Evolutionary conservation across 2,113 vertebrate species (phyloP), one percentile per base, ranked within the genome.

Genomic region (Mus pahari): DNA sequence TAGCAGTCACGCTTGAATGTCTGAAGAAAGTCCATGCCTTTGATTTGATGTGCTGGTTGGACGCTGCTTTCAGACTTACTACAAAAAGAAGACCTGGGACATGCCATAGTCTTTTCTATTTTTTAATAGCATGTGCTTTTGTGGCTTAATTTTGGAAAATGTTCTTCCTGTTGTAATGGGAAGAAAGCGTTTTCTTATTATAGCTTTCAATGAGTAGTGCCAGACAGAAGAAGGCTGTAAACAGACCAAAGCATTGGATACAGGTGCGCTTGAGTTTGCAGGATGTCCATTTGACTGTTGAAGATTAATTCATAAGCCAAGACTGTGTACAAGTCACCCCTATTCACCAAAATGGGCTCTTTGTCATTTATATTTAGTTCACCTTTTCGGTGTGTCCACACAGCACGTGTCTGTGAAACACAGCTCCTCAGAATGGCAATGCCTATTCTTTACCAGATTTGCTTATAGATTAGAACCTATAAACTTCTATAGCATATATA

Each of bases 151-250:
- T 96, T 92, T 96, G 93, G 90, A 95, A 71, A 97, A 90, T 84
- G 97, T 97, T 96, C 62, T 79, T 96, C 86, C 70, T 96, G 92
- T 83, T 90, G 82, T 94, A 97, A 97, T 97, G 81, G 96, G 91
- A 97, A 97, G n/a, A 50, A 95, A 97, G 77, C 14, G 75, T 93
- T 96, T 70, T 96, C 77, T 82, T 97, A 96, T 97, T 93, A 90
- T 95, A 93, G 92, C 58, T 96, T 77, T 95, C 78, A 86, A 88
- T 90, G 94, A 75, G 74, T 70, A 93, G 26, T 96, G 77, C 94
- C 94, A 96, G 86, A 90, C 94, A 96, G 86, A 90, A 91, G 22
- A 77, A 39, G 86, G 55, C 77, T 78, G 4, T 78, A 92, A 93
- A 90, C 16, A 94, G 75, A 93, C 42, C 26, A 68, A 64, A 28